phyloP scores from a whole-genome alignment of 2,113 vertebrate genomes.

The Hippolais icterina region DNA sequence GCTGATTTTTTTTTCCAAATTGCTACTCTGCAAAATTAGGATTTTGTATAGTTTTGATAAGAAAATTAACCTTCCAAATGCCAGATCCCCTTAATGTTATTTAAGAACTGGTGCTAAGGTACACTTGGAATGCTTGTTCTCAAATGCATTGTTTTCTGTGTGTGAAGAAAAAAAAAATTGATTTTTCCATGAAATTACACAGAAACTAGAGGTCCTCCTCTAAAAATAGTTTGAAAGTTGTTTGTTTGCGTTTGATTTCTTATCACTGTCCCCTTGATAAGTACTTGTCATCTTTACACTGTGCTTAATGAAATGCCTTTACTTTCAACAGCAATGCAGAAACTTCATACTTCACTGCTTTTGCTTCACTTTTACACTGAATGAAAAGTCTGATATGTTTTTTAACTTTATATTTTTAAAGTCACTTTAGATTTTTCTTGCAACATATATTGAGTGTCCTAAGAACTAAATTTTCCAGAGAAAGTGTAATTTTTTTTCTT shows the following conservation, averaged over 20 bases:
- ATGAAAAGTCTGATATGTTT: background rate
- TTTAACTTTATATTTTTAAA: background rate
- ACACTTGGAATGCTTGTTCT: background rate
- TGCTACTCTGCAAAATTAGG: slow-evolving; percentile 85
- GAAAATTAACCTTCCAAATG: slow-evolving; percentile 80
- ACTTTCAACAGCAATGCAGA: background rate
- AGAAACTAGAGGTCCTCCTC: background rate
- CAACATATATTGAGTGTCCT: background rate
- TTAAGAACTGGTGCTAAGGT: background rate
- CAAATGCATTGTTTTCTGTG: background rate
- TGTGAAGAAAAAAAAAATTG: rapidly evolving
- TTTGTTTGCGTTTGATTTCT: background rate
- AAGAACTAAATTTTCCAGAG: background rate
- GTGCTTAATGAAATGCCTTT: slow-evolving; percentile 2
- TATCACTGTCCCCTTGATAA: background rate
- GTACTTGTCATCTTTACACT: background rate
- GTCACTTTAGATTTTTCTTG: background rate
- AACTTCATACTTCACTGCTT: background rate
- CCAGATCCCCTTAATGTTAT: slow-evolving; percentile 43
- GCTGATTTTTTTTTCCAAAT: slow-evolving; percentile 76
- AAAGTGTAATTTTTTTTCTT: background rate
- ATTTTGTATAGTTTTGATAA: slow-evolving; percentile 81
- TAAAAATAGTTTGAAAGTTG: background rate
- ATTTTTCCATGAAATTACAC: background rate
- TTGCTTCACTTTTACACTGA: background rate